A percentile compares a stretch with the other conserved stretches of the same genome.
Conservation (phyloP, 2,797 vertebrate species). For the Gymnothorax reevesii region DNA sequence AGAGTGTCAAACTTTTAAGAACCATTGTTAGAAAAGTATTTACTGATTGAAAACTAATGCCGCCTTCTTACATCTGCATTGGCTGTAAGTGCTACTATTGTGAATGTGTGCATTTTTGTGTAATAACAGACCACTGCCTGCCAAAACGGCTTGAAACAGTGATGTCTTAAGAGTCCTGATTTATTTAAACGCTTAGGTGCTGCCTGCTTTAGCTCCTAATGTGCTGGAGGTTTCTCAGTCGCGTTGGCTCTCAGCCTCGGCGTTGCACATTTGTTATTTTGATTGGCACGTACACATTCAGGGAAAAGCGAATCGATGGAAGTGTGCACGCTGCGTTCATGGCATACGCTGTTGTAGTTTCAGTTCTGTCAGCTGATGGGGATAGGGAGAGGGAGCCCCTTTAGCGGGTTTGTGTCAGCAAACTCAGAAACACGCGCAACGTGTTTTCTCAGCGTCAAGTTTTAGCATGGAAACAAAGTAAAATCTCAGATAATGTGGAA, state of each 20-base stretch:
- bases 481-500: neutral
- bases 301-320: constrained; percentile 3
- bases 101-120: neutral
- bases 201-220: neutral
- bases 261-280: constrained; percentile 1
- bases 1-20: no score
- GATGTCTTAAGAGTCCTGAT: neutral
- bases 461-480: no score
- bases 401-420: neutral
- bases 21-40: no score
- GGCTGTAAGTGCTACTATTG: neutral
- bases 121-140: neutral
- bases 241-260: neutral
- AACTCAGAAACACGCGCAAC: neutral
- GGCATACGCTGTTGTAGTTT: neutral
- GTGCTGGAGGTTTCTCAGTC: neutral
- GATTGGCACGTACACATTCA: neutral
- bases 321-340: constrained; percentile 2
- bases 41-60: no score
- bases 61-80: neutral
- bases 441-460: neutral
- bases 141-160: neutral
- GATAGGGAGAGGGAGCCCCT: neutral
- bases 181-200: neutral
- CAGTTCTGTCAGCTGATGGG: neutral